Evolutionary conservation across 2,797 vertebrate genomes (phyloP).

Genomic region (Antrozous pallidus): DNA sequence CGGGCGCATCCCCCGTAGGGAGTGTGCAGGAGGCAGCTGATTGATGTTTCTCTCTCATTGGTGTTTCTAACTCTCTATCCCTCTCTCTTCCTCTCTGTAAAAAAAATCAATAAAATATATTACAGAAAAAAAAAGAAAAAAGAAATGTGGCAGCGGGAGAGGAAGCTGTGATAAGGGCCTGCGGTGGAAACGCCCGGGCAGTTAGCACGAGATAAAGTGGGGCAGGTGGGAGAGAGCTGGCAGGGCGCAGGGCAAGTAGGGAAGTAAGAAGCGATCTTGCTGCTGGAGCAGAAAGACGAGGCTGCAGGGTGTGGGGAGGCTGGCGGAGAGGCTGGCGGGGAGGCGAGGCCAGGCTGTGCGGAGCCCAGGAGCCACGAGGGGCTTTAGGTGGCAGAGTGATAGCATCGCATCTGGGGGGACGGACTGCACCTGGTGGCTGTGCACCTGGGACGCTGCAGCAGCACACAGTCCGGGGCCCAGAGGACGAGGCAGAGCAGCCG

Average conservation of each 20-base stretch:
- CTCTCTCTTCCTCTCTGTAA: too few species aligned
- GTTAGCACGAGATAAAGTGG: neutral
- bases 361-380: neutral
- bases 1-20: too few species aligned
- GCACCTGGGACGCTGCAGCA: neutral
- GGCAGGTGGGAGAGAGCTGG: neutral
- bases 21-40: too few species aligned
- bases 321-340: fast-evolving
- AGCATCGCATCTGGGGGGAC: fast-evolving
- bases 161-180: fast-evolving
- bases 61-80: too few species aligned
- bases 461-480: neutral
- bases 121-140: too few species aligned
- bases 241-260: neutral
- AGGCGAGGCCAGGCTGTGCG: neutral
- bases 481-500: fast-evolving
- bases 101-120: too few species aligned
- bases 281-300: neutral
- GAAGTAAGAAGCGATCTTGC: neutral
- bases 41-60: too few species aligned
- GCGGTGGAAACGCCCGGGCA: neutral
- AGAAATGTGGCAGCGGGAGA: too few species aligned
- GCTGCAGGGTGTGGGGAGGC: fast-evolving
- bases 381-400: fast-evolving
- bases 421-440: neutral